Conservation (phyloP, 2,797 vertebrate genomes). For the Poeciliopsis paucimaculata region DNA sequence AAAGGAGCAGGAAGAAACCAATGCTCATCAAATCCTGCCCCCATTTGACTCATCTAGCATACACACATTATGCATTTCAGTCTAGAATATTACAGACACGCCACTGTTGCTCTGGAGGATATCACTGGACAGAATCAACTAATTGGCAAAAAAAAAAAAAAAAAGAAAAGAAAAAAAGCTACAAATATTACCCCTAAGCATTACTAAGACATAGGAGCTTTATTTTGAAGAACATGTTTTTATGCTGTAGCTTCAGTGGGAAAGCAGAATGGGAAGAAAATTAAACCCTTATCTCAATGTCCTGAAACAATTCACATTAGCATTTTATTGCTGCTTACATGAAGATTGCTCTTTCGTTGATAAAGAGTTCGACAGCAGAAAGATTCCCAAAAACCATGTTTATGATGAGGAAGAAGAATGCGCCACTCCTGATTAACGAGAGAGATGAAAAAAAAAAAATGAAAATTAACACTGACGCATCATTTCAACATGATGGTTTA, state of each 20-base stretch:
- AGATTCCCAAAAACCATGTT: slow-evolving; percentile 87
- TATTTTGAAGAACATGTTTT: background rate
- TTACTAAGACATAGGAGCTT: background rate
- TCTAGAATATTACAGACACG: background rate
- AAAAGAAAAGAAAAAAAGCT: background rate
- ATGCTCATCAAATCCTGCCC: background rate
- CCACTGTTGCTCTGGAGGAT: background rate
- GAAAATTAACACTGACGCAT: background rate
- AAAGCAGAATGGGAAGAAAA: background rate
- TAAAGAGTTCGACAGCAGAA: slow-evolving; percentile 83
- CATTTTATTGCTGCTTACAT: slow-evolving; percentile 61
- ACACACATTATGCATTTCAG: background rate
- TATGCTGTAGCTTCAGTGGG: background rate
- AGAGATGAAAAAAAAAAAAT: slow-evolving; percentile 7
- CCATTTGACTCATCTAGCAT: background rate
- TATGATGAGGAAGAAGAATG: slow-evolving; percentile 83
- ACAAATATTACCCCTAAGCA: background rate
- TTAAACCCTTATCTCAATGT: background rate
- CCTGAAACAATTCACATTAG: background rate
- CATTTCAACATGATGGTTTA: background rate
- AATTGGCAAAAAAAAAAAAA: background rate
- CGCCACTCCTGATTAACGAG: slow-evolving; percentile 59
- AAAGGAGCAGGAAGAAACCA: background rate
- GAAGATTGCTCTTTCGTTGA: slow-evolving; percentile 74
- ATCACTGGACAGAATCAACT: background rate